Percentiles rank a stretch among this genome's conserved stretches.
These are phyloP conservation scores for Apodemus sylvaticus DNA, from an alignment of 2,113 vertebrate species.

Conservation along the genomic window DNA sequence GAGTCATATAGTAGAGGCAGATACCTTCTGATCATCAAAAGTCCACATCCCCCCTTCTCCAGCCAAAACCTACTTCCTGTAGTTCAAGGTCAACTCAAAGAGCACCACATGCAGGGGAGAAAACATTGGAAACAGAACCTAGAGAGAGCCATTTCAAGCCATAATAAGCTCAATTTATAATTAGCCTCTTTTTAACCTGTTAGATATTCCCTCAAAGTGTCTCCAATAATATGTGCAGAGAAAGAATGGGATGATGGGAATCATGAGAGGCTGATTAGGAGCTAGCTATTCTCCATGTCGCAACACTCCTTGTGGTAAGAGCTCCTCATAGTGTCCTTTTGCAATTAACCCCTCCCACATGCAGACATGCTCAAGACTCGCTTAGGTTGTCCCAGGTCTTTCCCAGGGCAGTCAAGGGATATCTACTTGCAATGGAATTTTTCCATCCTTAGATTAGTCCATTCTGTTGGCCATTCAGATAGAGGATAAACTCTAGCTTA, in stretches of 20 bases:
- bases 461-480: rapidly evolving
- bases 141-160: not conserved
- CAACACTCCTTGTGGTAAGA: not conserved
- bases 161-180: not conserved
- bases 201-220: not conserved
- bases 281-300: rapidly evolving
- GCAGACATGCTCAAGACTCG: not conserved
- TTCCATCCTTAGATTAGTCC: not conserved
- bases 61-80: not conserved
- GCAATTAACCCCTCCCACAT: not conserved
- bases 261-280: not conserved
- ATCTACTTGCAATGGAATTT: not conserved
- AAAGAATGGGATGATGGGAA: no score
- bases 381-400: not conserved
- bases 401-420: not conserved
- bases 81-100: not conserved
- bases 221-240: not conserved
- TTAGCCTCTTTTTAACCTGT: not conserved
- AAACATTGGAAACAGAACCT: no score
- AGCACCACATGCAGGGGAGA: not conserved
- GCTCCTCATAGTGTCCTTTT: rapidly evolving
- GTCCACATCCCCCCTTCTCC: no score
- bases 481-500: not conserved
- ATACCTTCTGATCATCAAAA: not conserved
- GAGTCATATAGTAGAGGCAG: not conserved